A percentile compares a stretch with the other conserved stretches of the same genome.
phyloP scores from a whole-genome alignment of 2,113 vertebrate species.

The Phylloscopus trochiloides region DNA sequence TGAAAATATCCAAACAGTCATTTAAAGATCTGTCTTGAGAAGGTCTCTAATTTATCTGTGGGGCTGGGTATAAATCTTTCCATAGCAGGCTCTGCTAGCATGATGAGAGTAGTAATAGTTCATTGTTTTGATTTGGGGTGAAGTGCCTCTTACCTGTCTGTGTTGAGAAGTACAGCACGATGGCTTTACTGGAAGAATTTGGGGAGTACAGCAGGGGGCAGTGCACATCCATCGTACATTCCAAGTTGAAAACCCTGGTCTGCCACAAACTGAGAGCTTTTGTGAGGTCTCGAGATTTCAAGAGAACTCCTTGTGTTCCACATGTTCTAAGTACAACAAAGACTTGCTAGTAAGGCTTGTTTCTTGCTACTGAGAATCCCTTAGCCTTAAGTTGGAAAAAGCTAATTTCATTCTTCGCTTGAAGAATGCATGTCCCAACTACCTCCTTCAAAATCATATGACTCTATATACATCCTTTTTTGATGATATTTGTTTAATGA shows the following conservation, averaged over 20 bases:
- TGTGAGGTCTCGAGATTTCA: background rate
- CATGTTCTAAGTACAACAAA: background rate
- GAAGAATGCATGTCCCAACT: background rate
- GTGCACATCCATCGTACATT: background rate
- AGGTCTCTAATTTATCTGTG: background rate
- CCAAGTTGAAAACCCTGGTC: background rate
- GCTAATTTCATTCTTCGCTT: background rate
- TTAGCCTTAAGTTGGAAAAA: background rate
- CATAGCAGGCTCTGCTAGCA: background rate
- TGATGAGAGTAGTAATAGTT: background rate
- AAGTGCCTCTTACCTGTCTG: background rate
- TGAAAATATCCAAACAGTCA: background rate
- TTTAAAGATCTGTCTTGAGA: background rate
- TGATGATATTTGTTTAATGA: background rate
- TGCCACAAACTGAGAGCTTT: background rate
- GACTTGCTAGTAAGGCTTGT: background rate
- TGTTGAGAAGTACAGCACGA: background rate
- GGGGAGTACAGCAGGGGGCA: constrained; percentile 67
- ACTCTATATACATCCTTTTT: background rate
- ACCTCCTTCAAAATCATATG: background rate
- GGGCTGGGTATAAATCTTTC: background rate
- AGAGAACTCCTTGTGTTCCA: background rate
- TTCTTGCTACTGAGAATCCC: background rate
- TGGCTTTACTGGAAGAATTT: background rate
- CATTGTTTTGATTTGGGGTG: background rate